Evolutionary conservation across 2,797 vertebrate genomes (phyloP), one percentile per base, ranked within the genome.

Genomic region (Borostomias antarcticus): DNA sequence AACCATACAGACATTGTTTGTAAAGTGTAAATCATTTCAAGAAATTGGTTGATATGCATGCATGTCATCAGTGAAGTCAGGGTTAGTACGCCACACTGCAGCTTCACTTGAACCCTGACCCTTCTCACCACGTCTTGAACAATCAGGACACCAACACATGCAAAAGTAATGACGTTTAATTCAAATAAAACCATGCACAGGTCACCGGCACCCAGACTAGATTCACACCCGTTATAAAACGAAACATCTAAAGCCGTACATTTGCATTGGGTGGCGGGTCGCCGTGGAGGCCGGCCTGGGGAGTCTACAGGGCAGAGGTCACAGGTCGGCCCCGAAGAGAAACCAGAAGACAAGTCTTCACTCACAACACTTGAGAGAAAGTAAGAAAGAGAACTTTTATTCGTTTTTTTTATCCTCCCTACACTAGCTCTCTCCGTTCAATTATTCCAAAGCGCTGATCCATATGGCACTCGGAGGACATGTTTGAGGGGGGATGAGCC

Each of bases 101-200:
- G n/a, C n/a, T n/a, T n/a, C n/a, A n/a, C n/a, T n/a, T n/a, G n/a
- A n/a, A n/a, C n/a, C n/a, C n/a, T n/a, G n/a, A n/a, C n/a, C n/a
- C n/a, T n/a, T n/a, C n/a, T n/a, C n/a, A n/a, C 17, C 58, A 7
- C 25, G 15, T n/a, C 13, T 43, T 9, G 4, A 13, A 60, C 28
- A 61, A 48, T 68, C 37, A 78, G 25, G 32, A 83, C 68, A 76
- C 82, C 66, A 75, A 81, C 37, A 11, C 43, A n/a, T 88, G 85
- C 79, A 88, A 90, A 89, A 86, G 86, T 87, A 86, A 86, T 78
- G 78, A 85, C 48, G 69, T 88, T 88, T 89, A 89, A 79, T 90
- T 72, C 68, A 88, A 88, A 89, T 82, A 83, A 86, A 88, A 85
- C 74, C 86, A 89, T 88, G 85, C 84, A 81, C 74, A 86, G 82